These are phyloP conservation scores for Propithecus coquereli DNA, from an alignment of 2,113 vertebrate species.

Conservation along the genomic window DNA sequence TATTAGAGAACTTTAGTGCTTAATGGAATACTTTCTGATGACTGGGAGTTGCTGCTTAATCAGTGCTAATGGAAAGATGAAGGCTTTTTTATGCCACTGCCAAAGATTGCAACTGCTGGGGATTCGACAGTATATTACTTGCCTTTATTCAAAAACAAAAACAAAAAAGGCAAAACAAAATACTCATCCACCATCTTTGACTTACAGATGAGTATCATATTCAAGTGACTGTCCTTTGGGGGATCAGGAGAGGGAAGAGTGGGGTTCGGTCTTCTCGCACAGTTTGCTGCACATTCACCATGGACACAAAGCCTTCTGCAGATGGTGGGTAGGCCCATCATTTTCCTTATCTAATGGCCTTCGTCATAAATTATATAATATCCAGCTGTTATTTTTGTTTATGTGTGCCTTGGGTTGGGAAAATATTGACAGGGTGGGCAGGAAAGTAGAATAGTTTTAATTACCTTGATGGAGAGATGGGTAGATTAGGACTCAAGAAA, in stretches of 20 bases:
- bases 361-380: background rate
- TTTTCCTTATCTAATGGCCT: background rate
- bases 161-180: background rate
- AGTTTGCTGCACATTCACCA: background rate
- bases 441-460: background rate
- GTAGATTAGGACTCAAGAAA: background rate
- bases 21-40: slow-evolving; percentile 55
- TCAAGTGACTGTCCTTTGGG: background rate
- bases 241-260: background rate
- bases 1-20: slow-evolving; percentile 11
- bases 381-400: background rate
- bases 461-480: background rate
- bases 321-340: background rate
- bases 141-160: background rate
- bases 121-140: background rate
- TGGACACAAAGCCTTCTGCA: background rate
- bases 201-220: background rate
- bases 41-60: slow-evolving; percentile 58
- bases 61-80: slow-evolving; percentile 28
- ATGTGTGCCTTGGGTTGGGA: background rate
- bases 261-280: background rate
- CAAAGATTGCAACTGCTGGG: background rate
- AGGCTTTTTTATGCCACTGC: background rate
- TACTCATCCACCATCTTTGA: background rate
- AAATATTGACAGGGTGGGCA: background rate